Evolutionary conservation across 2,888 invertebrate genomes (phyloP), one percentile per base, ranked within the genome.

Genomic region (Dryobotodes eremita): DNA sequence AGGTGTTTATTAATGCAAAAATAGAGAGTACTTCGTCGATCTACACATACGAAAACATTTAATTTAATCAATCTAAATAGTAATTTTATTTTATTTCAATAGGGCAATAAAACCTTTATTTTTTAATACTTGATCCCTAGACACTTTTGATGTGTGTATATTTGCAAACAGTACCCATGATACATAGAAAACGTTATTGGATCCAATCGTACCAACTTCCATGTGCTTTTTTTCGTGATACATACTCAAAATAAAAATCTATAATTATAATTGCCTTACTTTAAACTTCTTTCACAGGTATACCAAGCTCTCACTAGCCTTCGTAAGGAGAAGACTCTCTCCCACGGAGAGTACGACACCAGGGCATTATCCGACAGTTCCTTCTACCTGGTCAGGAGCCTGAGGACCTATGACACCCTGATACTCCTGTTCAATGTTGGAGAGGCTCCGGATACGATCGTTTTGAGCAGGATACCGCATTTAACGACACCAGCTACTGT

Each of bases 371-470:
- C 96, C 0, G 93, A 94, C 69, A 96, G 95, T 5, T 89, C 90
- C 8, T 91, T 95, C 80, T 92, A 95, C 84, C 85, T 95, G n/a
- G 93, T 94, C 57, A 90, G 95, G 7, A 90, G 93, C 77, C 91
- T 95, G 4, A 79, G 87, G 57, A 92, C 92, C 26, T 89, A 91
- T 77, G 93, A 94, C 65, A 92, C 94, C 1, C 89, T 92, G 80
- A 93, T 95, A 0, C 92, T 97, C n/a, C 90, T 97, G 5, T 94
- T 97, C 79, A 98, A 98, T 90, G 96, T 97, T 48, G 97, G 97
- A 1, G 90, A 92, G 0, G 85, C 77, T 13, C 83, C 93, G 20
- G 95, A 97, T 77, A 87, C 89, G 1, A 92, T 97, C 0, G 94
- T 97, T 82, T 90, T 97, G 78, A 76, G 79, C 20, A 88, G 89